phyloP scores from a whole-genome alignment of 2,797 vertebrate species.

The Gambusia yucatana region DNA sequence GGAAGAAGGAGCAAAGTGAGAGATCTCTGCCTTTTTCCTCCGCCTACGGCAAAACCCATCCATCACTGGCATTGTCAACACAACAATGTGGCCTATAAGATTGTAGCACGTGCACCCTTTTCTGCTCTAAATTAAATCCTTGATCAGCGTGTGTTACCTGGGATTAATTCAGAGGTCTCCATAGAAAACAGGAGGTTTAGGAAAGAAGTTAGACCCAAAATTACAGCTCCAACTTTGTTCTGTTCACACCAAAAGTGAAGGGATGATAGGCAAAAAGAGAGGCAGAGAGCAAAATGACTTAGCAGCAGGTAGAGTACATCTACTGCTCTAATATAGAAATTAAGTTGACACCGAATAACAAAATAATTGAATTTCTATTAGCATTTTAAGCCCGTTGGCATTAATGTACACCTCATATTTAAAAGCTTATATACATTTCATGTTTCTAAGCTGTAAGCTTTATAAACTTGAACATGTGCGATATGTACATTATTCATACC shows the following conservation, averaged over 20 bases:
- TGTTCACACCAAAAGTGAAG: slow-evolving; percentile 44
- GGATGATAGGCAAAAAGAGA: slow-evolving; percentile 43
- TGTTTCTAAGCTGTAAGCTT: background rate
- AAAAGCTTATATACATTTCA: background rate
- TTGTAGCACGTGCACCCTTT: slow-evolving; percentile 57
- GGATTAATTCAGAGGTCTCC: slow-evolving; percentile 73
- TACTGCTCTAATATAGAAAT: background rate
- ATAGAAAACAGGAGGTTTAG: slow-evolving; percentile 46
- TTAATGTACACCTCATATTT: background rate
- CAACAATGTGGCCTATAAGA: slow-evolving; percentile 70
- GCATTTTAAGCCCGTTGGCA: background rate
- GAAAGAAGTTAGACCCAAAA: slow-evolving; percentile 41
- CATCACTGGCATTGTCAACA: slow-evolving; percentile 72
- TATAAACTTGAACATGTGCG: background rate
- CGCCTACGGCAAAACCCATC: slow-evolving; percentile 63
- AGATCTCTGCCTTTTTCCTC: slow-evolving; percentile 40
- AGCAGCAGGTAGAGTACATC: slow-evolving; percentile 54
- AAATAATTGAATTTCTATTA: background rate
- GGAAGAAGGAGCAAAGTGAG: slow-evolving; percentile 45
- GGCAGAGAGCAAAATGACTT: slow-evolving; percentile 37
- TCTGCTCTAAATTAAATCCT: slow-evolving; percentile 74
- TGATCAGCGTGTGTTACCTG: slow-evolving; percentile 75
- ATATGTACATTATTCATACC: background rate
- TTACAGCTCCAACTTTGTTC: slow-evolving; percentile 42
- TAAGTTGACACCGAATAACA: background rate